Percentiles rank a stretch among this genome's conserved stretches.
phyloP scores from a whole-genome alignment of 2,797 vertebrate species.

The Phataginus tetradactyla region DNA sequence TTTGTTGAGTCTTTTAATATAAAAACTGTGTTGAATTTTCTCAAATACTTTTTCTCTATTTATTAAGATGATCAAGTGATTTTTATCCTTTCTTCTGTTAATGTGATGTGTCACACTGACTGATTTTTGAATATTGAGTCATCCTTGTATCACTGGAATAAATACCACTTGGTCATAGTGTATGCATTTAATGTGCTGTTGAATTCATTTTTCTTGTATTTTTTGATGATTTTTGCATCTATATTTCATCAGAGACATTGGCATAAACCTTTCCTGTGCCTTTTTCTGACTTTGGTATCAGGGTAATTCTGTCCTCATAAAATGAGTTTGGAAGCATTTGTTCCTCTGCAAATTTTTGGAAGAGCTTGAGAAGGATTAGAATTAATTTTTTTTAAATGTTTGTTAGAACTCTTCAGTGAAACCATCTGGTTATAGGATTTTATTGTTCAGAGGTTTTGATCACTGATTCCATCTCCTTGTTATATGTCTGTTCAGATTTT shows the following conservation, averaged over 20 bases:
- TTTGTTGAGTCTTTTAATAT: neutral
- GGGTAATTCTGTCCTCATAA: neutral
- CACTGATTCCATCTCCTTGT: neutral
- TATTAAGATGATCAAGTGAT: neutral
- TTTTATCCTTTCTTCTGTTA: neutral
- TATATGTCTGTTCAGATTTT: neutral
- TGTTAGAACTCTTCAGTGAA: neutral
- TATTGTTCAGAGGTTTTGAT: neutral
- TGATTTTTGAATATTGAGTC: neutral
- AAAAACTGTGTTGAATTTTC: neutral
- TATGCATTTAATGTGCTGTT: neutral
- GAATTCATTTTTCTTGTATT: neutral
- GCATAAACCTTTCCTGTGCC: neutral
- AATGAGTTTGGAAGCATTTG: neutral
- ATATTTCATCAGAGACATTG: neutral
- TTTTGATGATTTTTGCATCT: neutral
- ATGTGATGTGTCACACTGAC: neutral
- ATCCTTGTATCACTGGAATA: neutral
- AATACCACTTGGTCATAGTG: neutral
- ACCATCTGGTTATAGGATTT: neutral
- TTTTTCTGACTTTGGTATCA: neutral
- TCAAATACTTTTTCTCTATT: neutral
- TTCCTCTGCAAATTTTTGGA: neutral
- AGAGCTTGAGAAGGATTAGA: neutral
- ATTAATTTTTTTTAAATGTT: neutral